A percentile compares a stretch with the other conserved stretches of the same genome.
Evolutionary conservation across 2,797 vertebrate species (phyloP).

Genomic region (Galagoides demidoff): DNA sequence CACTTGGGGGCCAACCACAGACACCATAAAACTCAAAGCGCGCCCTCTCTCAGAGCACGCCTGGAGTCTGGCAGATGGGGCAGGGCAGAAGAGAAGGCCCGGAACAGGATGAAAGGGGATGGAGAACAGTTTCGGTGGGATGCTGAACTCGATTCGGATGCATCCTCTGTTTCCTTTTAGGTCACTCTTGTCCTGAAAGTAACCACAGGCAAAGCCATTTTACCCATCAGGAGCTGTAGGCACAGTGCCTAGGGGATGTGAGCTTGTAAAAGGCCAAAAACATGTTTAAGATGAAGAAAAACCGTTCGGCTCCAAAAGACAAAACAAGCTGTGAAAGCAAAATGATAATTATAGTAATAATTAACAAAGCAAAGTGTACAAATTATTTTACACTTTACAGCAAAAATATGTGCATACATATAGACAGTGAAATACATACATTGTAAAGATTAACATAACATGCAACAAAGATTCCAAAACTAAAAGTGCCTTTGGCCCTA

Average conservation of each 20-base stretch:
- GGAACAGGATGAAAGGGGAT: slow-evolving; percentile 30
- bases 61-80: slow-evolving; percentile 68
- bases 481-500: neutral
- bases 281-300: slow-evolving; percentile 47
- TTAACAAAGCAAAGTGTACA: slow-evolving; percentile 54
- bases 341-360: slow-evolving; percentile 41
- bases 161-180: slow-evolving; percentile 22
- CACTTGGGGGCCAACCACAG: slow-evolving; percentile 83
- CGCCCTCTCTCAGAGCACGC: slow-evolving; percentile 9
- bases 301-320: slow-evolving; percentile 13
- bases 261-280: slow-evolving; percentile 29
- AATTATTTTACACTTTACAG: slow-evolving; percentile 31
- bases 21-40: slow-evolving; percentile 82
- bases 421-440: neutral
- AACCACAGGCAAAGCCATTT: slow-evolving; percentile 29
- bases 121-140: slow-evolving; percentile 36
- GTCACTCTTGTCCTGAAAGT: slow-evolving; percentile 54
- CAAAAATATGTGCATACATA: neutral
- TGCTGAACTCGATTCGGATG: neutral
- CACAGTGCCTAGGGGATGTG: slow-evolving; percentile 15
- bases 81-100: slow-evolving; percentile 47
- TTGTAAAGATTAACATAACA: slow-evolving; percentile 26
- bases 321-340: slow-evolving; percentile 59
- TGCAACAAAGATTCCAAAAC: neutral
- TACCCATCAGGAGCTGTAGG: neutral